Conservation (phyloP, 1,140 invertebrate genomes). For the Cotesia typhae region DNA sequence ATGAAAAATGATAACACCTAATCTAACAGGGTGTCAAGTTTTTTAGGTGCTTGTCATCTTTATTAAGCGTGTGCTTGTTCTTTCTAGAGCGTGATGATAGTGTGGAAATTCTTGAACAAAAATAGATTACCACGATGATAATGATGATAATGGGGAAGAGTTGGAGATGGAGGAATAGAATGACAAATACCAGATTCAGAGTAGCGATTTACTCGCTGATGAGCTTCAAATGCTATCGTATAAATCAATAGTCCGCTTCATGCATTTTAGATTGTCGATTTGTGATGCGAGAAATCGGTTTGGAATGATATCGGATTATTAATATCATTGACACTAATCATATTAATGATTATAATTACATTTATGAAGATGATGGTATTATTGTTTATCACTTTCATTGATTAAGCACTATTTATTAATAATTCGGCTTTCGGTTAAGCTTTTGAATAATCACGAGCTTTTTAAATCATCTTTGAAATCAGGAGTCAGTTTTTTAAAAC, state of each 20-base stretch:
- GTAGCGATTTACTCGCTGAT: constrained; percentile 2
- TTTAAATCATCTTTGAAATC: constrained; percentile 8
- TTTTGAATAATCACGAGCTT: constrained; percentile 12
- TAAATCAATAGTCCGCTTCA: constrained; percentile 43
- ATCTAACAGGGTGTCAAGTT: neutral
- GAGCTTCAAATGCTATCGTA: constrained; percentile 31
- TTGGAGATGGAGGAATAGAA: neutral
- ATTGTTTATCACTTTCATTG: constrained; percentile 13
- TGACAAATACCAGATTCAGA: constrained; percentile 21
- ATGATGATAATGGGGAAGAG: neutral
- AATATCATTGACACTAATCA: neutral
- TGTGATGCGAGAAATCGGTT: constrained; percentile 21
- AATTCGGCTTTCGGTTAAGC: constrained; percentile 3
- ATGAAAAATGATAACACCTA: constrained; percentile 1
- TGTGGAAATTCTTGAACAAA: constrained; percentile 16
- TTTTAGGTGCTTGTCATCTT: constrained; percentile 43
- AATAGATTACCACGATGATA: neutral
- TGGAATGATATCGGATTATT: neutral
- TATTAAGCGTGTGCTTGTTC: constrained; percentile 44
- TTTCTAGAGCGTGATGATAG: constrained; percentile 39
- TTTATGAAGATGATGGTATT: neutral
- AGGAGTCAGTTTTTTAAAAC: constrained; percentile 9
- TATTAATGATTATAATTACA: neutral
- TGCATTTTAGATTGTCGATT: constrained; percentile 51
- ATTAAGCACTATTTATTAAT: neutral